Evolutionary conservation across 1,140 invertebrate genomes (phyloP).

Genomic region (Rhagoletis pomonella): DNA sequence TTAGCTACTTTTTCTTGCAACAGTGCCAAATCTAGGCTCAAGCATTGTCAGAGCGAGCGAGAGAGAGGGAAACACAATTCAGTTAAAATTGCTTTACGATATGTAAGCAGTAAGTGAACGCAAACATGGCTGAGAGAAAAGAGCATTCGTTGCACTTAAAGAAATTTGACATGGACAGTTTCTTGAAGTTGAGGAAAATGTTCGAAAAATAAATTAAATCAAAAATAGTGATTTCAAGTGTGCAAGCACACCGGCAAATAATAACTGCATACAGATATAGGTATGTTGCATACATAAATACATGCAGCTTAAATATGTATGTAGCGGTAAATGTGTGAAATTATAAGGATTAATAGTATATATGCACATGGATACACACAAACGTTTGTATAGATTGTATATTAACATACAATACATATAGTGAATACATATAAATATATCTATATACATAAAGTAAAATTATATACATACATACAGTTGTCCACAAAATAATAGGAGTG

Average conservation of each 20-base stretch:
- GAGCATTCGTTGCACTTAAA: not conserved
- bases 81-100: not conserved
- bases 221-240: constrained; percentile 19
- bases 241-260: constrained; percentile 40
- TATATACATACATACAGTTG: no score
- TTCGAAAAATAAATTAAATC: not conserved
- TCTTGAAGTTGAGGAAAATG: not conserved
- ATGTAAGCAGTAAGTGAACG: not conserved
- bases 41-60: not conserved
- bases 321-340: not conserved
- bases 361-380: not conserved
- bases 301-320: not conserved
- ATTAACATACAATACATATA: not conserved
- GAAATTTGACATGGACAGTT: not conserved
- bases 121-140: not conserved
- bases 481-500: no score
- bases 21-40: constrained; percentile 35
- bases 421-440: constrained; percentile 7
- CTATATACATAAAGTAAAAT: constrained; percentile 31
- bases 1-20: not conserved
- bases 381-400: constrained; percentile 28
- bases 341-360: not conserved
- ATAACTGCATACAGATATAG: constrained; percentile 10
- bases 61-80: not conserved
- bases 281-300: not conserved